These are phyloP conservation scores for Bhutanitis thaidina DNA, from an alignment of 2,888 invertebrate genomes.

Conservation along the genomic window DNA sequence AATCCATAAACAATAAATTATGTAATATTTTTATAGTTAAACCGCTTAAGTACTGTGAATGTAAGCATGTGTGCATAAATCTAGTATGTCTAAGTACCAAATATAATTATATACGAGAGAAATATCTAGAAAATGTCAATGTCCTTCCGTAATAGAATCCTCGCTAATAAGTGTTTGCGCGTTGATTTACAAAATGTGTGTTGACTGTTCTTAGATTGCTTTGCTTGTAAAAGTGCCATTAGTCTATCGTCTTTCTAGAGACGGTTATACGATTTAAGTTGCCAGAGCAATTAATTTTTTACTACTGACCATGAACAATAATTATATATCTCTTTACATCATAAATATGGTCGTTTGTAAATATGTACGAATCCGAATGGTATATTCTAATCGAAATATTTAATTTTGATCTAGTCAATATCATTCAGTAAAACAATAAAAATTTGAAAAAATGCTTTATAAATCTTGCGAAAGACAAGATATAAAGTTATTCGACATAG, in stretches of 20 bases:
- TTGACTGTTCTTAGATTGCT: background rate
- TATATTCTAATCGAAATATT: slow-evolving; percentile 24
- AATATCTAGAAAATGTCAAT: too few relatives aligned
- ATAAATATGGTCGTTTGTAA: slow-evolving; percentile 21
- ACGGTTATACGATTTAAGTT: background rate
- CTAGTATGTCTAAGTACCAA: too few relatives aligned
- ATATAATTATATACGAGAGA: too few relatives aligned
- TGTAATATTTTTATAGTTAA: background rate
- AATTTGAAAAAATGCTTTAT: background rate
- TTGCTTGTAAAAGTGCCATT: slow-evolving; percentile 13
- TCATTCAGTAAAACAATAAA: slow-evolving; percentile 24
- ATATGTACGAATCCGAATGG: slow-evolving; percentile 17
- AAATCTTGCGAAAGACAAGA: background rate
- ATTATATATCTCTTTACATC: background rate
- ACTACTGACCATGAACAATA: background rate
- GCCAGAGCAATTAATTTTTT: background rate
- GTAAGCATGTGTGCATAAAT: too few relatives aligned
- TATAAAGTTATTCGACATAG: background rate
- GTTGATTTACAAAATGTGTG: background rate
- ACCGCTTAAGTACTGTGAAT: too few relatives aligned
- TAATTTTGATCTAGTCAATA: slow-evolving; percentile 46
- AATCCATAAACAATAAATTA: background rate
- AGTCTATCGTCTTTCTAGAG: background rate
- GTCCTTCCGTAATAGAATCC: background rate
- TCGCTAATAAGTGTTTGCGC: background rate